Evolutionary conservation across 2,797 vertebrate species (phyloP).

Genomic region (Aeoliscus strigatus): DNA sequence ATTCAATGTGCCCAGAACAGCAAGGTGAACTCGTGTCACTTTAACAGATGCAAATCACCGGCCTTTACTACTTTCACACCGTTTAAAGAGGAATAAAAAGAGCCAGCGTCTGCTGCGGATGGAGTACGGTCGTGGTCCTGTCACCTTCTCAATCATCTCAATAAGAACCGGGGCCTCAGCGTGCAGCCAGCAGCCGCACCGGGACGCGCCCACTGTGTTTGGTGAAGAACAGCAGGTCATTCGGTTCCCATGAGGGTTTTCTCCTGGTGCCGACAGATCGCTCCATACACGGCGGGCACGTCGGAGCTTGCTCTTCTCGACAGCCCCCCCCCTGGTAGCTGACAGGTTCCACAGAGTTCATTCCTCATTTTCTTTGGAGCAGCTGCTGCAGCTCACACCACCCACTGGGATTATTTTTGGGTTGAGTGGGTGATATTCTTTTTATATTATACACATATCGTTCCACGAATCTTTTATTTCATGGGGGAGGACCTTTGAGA

Average conservation of each 20-base stretch:
- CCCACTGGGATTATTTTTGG: too few species aligned
- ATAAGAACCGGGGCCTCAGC: slow-evolving; percentile 9
- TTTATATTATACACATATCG: too few species aligned
- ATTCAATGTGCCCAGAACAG: slow-evolving; percentile 24
- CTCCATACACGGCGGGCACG: slow-evolving; percentile 45
- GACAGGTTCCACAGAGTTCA: slow-evolving; percentile 30
- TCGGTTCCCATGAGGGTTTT: slow-evolving; percentile 47
- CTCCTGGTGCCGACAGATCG: slow-evolving; percentile 44
- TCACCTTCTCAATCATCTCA: slow-evolving; percentile 21
- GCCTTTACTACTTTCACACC: slow-evolving; percentile 13
- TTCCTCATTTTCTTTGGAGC: slow-evolving; percentile 27
- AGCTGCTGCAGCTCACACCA: too few species aligned
- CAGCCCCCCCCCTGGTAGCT: slow-evolving; percentile 11
- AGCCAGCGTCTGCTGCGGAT: slow-evolving; percentile 23
- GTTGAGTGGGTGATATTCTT: too few species aligned
- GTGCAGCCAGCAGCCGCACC: slow-evolving; percentile 8
- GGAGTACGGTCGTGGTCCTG: slow-evolving; percentile 4
- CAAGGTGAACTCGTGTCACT: slow-evolving; percentile 22
- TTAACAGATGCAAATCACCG: slow-evolving; percentile 28
- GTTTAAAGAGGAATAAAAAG: slow-evolving; percentile 7
- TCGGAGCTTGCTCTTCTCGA: slow-evolving; percentile 39
- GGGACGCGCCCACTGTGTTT: slow-evolving; percentile 18
- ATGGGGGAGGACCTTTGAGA: too few species aligned
- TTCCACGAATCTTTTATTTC: too few species aligned
- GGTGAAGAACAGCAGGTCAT: slow-evolving; percentile 33